phyloP scores from a whole-genome alignment of 1,140 invertebrate species.

The Drosophila pseudoobscura region DNA sequence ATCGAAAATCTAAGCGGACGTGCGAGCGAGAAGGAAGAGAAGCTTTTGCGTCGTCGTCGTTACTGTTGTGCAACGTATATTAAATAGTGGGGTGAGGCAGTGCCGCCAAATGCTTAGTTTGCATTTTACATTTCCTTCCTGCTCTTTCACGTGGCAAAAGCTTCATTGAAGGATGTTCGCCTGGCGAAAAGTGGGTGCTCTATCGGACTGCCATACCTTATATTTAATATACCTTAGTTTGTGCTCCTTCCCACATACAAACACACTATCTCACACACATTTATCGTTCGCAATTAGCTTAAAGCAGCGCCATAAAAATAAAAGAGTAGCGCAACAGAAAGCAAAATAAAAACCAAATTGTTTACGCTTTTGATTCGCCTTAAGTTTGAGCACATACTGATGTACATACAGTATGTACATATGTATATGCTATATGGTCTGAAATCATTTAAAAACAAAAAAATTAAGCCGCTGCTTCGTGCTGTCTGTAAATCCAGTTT shows the following conservation, averaged over 20 bases:
- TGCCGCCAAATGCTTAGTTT: too few relatives aligned
- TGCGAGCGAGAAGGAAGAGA: slow-evolving; percentile 13
- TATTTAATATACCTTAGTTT: background rate
- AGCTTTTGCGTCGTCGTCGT: slow-evolving; percentile 26
- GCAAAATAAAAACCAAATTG: slow-evolving; percentile 63
- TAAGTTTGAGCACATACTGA: slow-evolving; percentile 24
- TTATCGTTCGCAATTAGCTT: slow-evolving; percentile 68
- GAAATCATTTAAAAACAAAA: slow-evolving; percentile 26
- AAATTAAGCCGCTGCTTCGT: slow-evolving; percentile 33
- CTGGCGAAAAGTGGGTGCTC: too few relatives aligned
- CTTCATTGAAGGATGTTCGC: too few relatives aligned
- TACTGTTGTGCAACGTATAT: slow-evolving; percentile 5
- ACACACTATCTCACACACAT: slow-evolving; percentile 4
- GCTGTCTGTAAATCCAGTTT: slow-evolving; percentile 46
- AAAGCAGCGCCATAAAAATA: slow-evolving; percentile 60
- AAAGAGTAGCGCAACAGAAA: slow-evolving; percentile 46
- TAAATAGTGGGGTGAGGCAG: too few relatives aligned
- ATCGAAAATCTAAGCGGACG: slow-evolving; percentile 46
- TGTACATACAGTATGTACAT: background rate
- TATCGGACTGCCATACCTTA: too few relatives aligned
- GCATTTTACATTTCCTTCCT: too few relatives aligned
- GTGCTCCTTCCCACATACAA: slow-evolving; percentile 11
- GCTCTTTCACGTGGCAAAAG: too few relatives aligned
- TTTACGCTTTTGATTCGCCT: slow-evolving; percentile 68
- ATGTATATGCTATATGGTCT: slow-evolving; percentile 18